Conservation (phyloP, 2,888 invertebrate genomes). For the Dolichomitus sp. region DNA sequence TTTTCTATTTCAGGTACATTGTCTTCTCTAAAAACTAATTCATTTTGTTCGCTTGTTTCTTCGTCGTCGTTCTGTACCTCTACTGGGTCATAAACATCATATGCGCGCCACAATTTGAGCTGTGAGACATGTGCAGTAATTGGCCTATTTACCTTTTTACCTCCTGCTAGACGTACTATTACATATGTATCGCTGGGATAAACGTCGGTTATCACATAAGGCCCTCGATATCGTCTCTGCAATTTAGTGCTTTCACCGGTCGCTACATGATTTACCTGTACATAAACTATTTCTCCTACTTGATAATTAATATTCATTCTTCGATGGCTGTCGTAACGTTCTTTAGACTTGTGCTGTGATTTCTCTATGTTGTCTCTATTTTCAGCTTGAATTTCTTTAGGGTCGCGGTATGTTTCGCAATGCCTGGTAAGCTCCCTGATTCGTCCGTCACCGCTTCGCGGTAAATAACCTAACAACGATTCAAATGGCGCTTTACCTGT, state of each 20-base stretch:
- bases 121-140: constrained; percentile 19
- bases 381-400: constrained; percentile 28
- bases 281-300: constrained; percentile 40
- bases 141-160: neutral
- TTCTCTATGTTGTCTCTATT: constrained; percentile 2
- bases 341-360: constrained; percentile 4
- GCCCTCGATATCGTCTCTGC: constrained; percentile 13
- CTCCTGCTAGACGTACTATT: neutral
- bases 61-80: neutral
- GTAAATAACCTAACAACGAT: constrained; percentile 52
- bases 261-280: constrained; percentile 7
- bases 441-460: constrained; percentile 1
- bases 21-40: neutral
- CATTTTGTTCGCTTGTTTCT: neutral
- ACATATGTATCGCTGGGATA: constrained; percentile 3
- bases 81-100: neutral
- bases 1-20: neutral
- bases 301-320: constrained; percentile 16
- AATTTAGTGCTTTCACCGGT: constrained; percentile 53
- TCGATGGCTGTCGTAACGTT: constrained; percentile 31
- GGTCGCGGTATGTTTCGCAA: constrained; percentile 17
- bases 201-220: neutral
- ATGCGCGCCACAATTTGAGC: constrained; percentile 16
- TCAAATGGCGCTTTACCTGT: constrained; percentile 63
- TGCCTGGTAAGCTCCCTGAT: constrained; percentile 2